Evolutionary conservation across 2,797 vertebrate genomes (phyloP).

Genomic region (Sphenodon punctatus): DNA sequence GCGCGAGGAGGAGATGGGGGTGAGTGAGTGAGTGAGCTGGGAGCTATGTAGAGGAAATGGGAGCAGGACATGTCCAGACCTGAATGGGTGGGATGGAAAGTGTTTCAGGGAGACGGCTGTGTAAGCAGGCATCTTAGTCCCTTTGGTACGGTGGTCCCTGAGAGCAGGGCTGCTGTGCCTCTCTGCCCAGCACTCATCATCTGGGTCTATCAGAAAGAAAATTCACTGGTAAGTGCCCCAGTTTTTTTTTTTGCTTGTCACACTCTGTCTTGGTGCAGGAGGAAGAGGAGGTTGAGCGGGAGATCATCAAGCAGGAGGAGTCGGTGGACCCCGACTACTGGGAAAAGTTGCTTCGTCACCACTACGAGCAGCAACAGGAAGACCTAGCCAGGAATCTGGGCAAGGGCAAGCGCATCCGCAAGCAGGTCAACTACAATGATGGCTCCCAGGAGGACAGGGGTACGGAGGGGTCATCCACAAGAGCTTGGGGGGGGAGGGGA

Average conservation of each 20-base stretch:
- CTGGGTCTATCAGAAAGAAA: too few species aligned
- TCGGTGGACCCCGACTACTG: constrained; percentile 98
- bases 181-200: too few species aligned
- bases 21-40: constrained; percentile 77
- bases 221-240: not conserved
- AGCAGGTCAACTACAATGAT: constrained; percentile 99
- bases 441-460: constrained; percentile 98
- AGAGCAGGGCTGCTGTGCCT: not conserved
- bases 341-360: constrained; percentile 97
- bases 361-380: constrained; percentile 98
- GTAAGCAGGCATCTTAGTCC: not conserved
- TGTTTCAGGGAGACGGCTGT: not conserved
- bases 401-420: constrained; percentile 98
- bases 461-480: constrained; percentile 76
- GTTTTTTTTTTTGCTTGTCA: not conserved
- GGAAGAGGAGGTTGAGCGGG: constrained; percentile 96
- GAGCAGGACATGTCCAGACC: too few species aligned
- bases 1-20: constrained; percentile 97
- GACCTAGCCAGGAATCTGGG: constrained; percentile 96
- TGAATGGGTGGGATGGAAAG: not conserved
- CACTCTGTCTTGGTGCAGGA: constrained; percentile 70
- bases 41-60: too few species aligned
- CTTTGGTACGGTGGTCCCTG: not conserved
- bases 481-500: not conserved
- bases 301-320: constrained; percentile 98